Base-by-base conservation (phyloP, 2,797 vertebrate species). In the Sebastolobus altivelis region DNA sequence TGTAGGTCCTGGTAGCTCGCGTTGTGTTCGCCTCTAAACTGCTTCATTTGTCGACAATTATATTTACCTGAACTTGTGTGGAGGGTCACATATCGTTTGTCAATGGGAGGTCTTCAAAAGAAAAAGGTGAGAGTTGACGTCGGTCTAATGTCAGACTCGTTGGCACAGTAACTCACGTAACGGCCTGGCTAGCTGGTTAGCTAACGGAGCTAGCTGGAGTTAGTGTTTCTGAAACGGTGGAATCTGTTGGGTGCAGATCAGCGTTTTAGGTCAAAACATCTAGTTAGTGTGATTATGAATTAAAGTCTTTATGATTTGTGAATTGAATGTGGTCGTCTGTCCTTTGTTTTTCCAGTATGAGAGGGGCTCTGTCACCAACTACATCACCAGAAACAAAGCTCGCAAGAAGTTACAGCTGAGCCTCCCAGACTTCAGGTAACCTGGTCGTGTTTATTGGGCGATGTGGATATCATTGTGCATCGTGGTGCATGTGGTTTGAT, bases 321-420 rank as follows among this genome's bases (percentile, higher is more conserved):
- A 4, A 6, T 69, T 65, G 52, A 33, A 67, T 8, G 14, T 33
- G 10, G 77, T 1, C 3, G 1, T 63, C 1, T 89, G 13, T 65
- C 0, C 5, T 80, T 65, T 43, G 52, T 62, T 72, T 63, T 89
- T 86, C 25, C 81, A 99, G 98, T 98, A 94, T 75, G 97, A 99
- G 90, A 95, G 97, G 16, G 98, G 98, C 33, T 93, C 97, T 1
- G 98, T 96, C 87, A 98, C 97, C 43, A 99, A 98, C 95, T 99
- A 99, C 90, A 98, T 99, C 93, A 98, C 97, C 66, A 96, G 98
- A 79, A 99, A 99, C 89, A 97, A 97, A 90, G 98, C 98, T 3
- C 96, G 98, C 16, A 99, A 99, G 96, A 99, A 98, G 90, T 93
- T 99, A n/a, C 95, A 96, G 81, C 94, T 99, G 84, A 98, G 97